phyloP scores from a whole-genome alignment of 2,888 invertebrate species.

The Ennomos erosarius region DNA sequence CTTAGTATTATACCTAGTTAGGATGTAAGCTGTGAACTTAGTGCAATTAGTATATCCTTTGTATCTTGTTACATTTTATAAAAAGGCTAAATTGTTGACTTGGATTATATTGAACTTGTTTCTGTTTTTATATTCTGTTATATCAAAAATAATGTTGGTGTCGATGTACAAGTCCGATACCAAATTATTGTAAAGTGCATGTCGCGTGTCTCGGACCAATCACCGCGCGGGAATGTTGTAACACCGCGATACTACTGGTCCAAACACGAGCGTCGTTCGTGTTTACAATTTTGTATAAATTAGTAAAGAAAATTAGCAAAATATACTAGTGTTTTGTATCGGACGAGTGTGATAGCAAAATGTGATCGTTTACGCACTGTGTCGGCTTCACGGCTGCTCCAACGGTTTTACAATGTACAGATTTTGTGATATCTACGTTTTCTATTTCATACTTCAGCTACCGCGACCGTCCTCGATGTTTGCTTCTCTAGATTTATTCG shows the following conservation, averaged over 20 bases:
- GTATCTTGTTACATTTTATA: slow-evolving; percentile 58
- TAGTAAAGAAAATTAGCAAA: slow-evolving; percentile 21
- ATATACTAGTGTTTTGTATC: slow-evolving; percentile 19
- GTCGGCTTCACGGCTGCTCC: slow-evolving; percentile 31
- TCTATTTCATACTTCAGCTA: slow-evolving; percentile 48
- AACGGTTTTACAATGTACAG: slow-evolving; percentile 46
- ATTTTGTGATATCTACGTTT: slow-evolving; percentile 52
- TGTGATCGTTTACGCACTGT: slow-evolving; percentile 44
- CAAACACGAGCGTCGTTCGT: not conserved
- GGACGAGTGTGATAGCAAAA: slow-evolving; percentile 39
- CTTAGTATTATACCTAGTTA: slow-evolving; percentile 56
- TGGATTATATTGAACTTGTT: slow-evolving; percentile 43
- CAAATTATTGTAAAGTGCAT: slow-evolving; percentile 5
- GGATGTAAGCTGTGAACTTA: slow-evolving; percentile 58
- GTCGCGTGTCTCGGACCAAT: slow-evolving; percentile 5
- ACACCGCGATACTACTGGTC: not conserved
- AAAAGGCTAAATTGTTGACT: slow-evolving; percentile 33
- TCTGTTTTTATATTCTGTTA: slow-evolving; percentile 40
- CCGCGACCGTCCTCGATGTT: slow-evolving; percentile 58
- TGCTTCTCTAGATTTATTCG: slow-evolving; percentile 35
- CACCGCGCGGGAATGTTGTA: not conserved
- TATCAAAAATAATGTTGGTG: slow-evolving; percentile 37
- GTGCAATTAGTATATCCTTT: slow-evolving; percentile 70
- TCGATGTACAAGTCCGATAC: slow-evolving; percentile 14
- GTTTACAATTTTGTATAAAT: slow-evolving; percentile 10